phyloP scores from a whole-genome alignment of 2,797 vertebrate species.

The Sebastes minor region DNA sequence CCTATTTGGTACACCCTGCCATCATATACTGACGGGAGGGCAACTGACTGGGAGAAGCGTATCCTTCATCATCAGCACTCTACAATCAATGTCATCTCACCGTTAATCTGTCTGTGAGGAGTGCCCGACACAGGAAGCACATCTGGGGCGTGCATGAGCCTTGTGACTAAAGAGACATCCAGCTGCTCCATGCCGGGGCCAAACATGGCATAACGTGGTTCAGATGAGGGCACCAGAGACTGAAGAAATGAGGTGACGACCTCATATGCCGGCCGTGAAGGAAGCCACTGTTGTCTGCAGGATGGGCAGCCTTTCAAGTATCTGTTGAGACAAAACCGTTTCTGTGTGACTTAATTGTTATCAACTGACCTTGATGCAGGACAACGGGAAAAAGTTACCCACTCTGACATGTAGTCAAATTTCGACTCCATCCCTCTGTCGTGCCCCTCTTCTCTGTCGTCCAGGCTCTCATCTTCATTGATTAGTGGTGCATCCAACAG shows the following conservation, averaged over 20 bases:
- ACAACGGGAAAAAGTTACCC: constrained; percentile 62
- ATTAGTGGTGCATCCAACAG: constrained; percentile 76
- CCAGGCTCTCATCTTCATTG: constrained; percentile 59
- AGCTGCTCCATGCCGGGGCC: constrained; percentile 94
- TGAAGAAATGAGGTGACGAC: constrained; percentile 89
- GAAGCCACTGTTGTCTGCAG: constrained; percentile 82
- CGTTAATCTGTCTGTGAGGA: constrained; percentile 89
- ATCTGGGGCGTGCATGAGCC: constrained; percentile 88
- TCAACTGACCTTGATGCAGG: neutral
- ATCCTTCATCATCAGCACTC: neutral
- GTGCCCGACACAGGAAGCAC: constrained; percentile 86
- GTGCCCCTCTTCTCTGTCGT: constrained; percentile 45
- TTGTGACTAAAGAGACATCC: constrained; percentile 89
- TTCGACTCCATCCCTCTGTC: constrained; percentile 26
- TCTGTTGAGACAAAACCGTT: constrained; percentile 73
- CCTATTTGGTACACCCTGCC: no score
- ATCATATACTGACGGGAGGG: no score
- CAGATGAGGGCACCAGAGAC: constrained; percentile 84
- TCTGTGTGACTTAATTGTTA: neutral
- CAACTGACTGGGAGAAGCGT: neutral
- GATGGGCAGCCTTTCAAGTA: constrained; percentile 90
- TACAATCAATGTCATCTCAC: constrained; percentile 69
- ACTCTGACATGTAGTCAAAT: constrained; percentile 91
- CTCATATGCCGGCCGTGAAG: constrained; percentile 79
- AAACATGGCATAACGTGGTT: constrained; percentile 95